Evolutionary conservation across 2,797 vertebrate genomes (phyloP), one percentile per base, ranked within the genome.

Genomic region (Anguilla megastoma): DNA sequence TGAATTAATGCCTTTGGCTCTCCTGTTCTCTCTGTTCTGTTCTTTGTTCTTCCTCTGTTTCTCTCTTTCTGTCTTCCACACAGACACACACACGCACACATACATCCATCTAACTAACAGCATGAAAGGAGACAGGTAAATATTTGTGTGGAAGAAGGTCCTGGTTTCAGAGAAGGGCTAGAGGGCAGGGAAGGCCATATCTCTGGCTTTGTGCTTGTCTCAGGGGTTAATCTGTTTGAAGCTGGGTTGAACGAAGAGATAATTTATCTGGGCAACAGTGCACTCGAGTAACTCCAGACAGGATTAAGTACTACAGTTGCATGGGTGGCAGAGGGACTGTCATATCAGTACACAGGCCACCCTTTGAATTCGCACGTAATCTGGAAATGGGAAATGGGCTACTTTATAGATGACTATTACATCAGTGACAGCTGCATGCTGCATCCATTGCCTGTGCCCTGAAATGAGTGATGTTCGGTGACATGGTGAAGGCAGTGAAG

Each of bases 131-230:
- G 85, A 69, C 14, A 4, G 45, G 66, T 86, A 86, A 86, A 86
- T 86, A 86, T 86, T 86, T 86, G 85, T 50, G 3, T 76, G 9
- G 7, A 54, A 48, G 84, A 63, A 63, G 56, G 56, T 60, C 16
- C 60, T 86, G 54, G 71, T 86, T 33, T 89, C 90, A 90, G 87
- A 87, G 88, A 90, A 76, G 84, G 80, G 87, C 74, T 50, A 86
- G 71, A 89, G 87, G 86, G 30, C 66, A 66, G 56, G 27, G 91
- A 92, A 91, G 93, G 91, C 89, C 69, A 86, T 36, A 89, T 90
- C 91, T 92, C 71, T 89, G 87, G 92, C 94, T 93, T 94, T 93
- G 95, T 93, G 92, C 76, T 89, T 27, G 87, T 88, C 87, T 93
- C 89, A 90, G 88, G 86, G 89, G 87, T 88, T 91, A 76, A 85